Conservation (phyloP, 2,888 invertebrate species). For the Reticulitermes lucifugus region DNA sequence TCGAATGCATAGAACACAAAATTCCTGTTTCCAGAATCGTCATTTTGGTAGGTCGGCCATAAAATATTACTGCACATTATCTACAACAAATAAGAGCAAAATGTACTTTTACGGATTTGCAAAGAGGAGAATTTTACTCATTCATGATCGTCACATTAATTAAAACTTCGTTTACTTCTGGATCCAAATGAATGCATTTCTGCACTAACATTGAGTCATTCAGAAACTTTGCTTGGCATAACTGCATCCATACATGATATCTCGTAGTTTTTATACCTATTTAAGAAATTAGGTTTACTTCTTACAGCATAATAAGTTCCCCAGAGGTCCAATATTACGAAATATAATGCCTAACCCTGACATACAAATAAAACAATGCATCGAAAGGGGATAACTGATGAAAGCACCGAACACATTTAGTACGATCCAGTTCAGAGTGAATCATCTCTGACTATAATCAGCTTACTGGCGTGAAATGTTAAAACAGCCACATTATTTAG, state of each 20-base stretch:
- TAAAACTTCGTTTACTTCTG: not conserved
- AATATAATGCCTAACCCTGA: not conserved
- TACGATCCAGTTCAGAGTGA: not conserved
- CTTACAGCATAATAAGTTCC: no score
- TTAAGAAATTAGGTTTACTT: not conserved
- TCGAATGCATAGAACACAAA: not conserved
- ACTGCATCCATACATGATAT: not conserved
- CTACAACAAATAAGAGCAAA: not conserved
- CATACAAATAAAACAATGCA: not conserved
- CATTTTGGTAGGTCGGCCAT: no score
- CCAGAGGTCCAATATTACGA: no score
- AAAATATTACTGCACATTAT: not conserved
- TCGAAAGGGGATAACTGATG: not conserved
- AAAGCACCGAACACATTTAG: not conserved
- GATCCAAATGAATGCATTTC: not conserved
- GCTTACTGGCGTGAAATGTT: not conserved
- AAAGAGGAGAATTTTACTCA: not conserved
- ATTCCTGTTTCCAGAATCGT: not conserved
- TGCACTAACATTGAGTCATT: not conserved
- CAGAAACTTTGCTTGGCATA: not conserved
- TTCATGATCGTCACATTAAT: not conserved
- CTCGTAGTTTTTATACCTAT: not conserved
- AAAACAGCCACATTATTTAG: not conserved
- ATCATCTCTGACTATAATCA: not conserved
- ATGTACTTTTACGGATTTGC: not conserved